Percentiles rank a stretch among this genome's conserved stretches.
Conservation (phyloP, 2,888 invertebrate species). For the Bombyx huttoni region DNA sequence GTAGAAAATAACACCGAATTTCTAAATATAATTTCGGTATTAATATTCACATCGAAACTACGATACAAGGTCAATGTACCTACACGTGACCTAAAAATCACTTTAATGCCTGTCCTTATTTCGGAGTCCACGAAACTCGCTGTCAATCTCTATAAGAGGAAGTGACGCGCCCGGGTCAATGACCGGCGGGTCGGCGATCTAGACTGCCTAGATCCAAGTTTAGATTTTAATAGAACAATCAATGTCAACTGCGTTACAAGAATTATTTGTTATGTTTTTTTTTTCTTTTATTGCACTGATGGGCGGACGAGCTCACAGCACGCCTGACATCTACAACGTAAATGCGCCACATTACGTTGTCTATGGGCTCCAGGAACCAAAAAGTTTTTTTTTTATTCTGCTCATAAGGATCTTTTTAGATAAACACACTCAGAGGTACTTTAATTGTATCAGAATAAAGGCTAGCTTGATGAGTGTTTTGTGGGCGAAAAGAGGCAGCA, state of each 20-base stretch:
- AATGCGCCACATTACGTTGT: too few relatives aligned
- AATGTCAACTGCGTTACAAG: slow-evolving; percentile 4
- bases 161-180: slow-evolving; percentile 18
- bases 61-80: neutral
- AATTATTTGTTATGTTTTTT: neutral
- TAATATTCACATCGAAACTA: neutral
- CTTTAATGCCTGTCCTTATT: neutral
- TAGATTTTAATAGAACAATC: slow-evolving; percentile 8
- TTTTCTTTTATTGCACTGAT: too few relatives aligned
- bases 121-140: slow-evolving; percentile 3
- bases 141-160: slow-evolving; percentile 8
- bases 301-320: too few relatives aligned
- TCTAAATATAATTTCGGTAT: neutral
- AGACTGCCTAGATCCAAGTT: slow-evolving; percentile 11
- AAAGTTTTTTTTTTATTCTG: too few relatives aligned
- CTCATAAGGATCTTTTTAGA: too few relatives aligned
- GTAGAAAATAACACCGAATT: neutral
- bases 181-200: slow-evolving; percentile 15
- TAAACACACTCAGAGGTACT: too few relatives aligned
- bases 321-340: too few relatives aligned
- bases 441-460: too few relatives aligned
- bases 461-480: too few relatives aligned
- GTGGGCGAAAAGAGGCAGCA: too few relatives aligned
- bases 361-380: too few relatives aligned
- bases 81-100: neutral